Percentiles rank a stretch among this genome's conserved stretches.
Evolutionary conservation across 2,113 vertebrate genomes (phyloP).

Genomic region (Suncus etruscus): DNA sequence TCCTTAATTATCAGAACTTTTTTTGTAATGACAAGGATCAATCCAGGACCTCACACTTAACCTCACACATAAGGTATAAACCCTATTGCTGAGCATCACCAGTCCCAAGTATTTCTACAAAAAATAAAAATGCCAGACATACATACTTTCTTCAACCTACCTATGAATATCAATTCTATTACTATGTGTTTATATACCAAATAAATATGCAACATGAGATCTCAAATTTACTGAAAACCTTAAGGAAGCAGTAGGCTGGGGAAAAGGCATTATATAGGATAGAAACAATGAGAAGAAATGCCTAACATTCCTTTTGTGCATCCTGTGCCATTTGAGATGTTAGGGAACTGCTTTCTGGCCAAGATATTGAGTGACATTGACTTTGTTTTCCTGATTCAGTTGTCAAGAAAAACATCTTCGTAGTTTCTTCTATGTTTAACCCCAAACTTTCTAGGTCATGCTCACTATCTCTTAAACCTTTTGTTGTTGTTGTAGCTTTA

Average conservation of each 20-base stretch:
- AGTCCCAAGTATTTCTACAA: neutral
- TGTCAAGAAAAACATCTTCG: neutral
- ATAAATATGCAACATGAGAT: conserved; percentile 6
- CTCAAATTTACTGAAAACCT: conserved; percentile 16
- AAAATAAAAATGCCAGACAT: neutral
- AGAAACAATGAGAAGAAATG: neutral
- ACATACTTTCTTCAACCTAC: neutral
- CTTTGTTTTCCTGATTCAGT: neutral
- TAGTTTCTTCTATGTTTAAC: neutral
- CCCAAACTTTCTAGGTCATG: too few relatives aligned
- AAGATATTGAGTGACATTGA: too few relatives aligned
- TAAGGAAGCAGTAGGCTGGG: neutral
- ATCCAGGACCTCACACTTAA: too few relatives aligned
- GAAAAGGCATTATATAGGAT: neutral
- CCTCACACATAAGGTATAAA: too few relatives aligned
- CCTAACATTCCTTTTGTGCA: neutral
- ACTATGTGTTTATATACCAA: conserved; percentile 11
- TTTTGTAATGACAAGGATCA: neutral
- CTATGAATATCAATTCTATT: neutral
- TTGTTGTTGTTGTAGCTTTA: too few relatives aligned
- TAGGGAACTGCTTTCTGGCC: neutral
- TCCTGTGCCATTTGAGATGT: neutral
- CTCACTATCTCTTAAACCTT: too few relatives aligned
- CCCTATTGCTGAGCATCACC: too few relatives aligned
- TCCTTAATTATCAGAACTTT: conserved; percentile 1